These are phyloP conservation scores for Phaethornis superciliosus DNA, from an alignment of 2,113 vertebrate species.

Conservation along the genomic window DNA sequence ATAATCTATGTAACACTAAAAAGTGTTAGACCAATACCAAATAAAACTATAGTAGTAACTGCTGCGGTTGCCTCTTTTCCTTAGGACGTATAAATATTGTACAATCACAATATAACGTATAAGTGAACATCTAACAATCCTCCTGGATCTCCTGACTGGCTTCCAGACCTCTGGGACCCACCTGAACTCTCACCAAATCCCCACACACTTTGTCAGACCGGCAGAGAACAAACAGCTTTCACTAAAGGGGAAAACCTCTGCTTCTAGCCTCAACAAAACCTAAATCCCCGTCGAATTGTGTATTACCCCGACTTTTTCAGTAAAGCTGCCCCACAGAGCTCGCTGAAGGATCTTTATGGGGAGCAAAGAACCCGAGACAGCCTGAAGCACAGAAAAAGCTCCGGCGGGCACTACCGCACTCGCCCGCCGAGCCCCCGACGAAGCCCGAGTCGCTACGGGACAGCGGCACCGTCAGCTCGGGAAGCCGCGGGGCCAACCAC, in stretches of 20 bases:
- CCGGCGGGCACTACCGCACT: fast-evolving
- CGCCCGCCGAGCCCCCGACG: fast-evolving
- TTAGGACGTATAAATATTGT: neutral
- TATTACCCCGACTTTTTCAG: neutral
- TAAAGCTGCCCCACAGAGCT: neutral
- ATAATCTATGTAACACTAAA: neutral
- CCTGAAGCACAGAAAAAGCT: fast-evolving
- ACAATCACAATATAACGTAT: neutral
- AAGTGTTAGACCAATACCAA: neutral
- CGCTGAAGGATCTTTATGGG: neutral
- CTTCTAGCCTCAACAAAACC: neutral
- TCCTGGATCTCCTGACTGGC: too few species aligned
- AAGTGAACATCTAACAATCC: too few species aligned
- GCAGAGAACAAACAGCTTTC: fast-evolving
- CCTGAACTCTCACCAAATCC: neutral
- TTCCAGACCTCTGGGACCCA: neutral
- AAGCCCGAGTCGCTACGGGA: fast-evolving
- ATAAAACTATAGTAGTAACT: neutral
- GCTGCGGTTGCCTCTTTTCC: fast-evolving
- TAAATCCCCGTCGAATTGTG: fast-evolving
- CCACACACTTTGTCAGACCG: neutral
- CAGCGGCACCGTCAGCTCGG: neutral
- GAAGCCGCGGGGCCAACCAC: too few species aligned
- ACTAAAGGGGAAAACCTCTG: too few species aligned
- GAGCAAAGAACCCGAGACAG: fast-evolving